Conservation (phyloP, 2,113 vertebrate species). For the Octodon degus region DNA sequence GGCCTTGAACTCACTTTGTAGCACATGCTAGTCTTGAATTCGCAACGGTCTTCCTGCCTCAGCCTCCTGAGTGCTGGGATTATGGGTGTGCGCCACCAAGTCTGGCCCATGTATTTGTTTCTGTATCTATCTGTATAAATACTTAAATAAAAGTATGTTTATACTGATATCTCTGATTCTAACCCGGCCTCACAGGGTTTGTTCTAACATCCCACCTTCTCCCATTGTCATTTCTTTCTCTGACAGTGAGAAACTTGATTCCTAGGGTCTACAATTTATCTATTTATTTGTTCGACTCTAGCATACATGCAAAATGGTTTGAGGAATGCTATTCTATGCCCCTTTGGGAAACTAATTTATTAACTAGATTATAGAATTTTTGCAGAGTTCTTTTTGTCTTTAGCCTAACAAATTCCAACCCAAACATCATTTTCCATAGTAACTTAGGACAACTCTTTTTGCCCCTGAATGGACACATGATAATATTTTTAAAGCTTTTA, state of each 20-base stretch:
- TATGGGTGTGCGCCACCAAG: not conserved
- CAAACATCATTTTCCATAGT: not conserved
- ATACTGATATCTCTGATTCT: not conserved
- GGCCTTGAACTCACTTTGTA: not conserved
- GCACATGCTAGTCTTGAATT: not conserved
- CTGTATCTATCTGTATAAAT: not conserved
- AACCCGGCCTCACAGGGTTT: not conserved
- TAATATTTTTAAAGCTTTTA: slow-evolving; percentile 19
- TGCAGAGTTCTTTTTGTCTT: not conserved
- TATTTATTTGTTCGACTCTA: not conserved
- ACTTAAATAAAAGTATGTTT: not conserved
- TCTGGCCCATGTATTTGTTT: not conserved
- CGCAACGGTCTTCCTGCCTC: not conserved
- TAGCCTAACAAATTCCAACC: not conserved
- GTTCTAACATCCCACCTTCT: not conserved
- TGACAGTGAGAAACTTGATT: not conserved
- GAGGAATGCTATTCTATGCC: not conserved
- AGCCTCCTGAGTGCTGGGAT: not conserved
- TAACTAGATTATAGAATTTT: not conserved
- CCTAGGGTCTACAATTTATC: not conserved
- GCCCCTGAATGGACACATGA: not conserved
- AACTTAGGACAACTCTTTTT: not conserved
- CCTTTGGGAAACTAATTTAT: not conserved
- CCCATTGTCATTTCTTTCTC: not conserved
- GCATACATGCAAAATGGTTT: not conserved